Base-by-base conservation (phyloP, 2,113 vertebrate species). In the Pteruthius melanotis region DNA sequence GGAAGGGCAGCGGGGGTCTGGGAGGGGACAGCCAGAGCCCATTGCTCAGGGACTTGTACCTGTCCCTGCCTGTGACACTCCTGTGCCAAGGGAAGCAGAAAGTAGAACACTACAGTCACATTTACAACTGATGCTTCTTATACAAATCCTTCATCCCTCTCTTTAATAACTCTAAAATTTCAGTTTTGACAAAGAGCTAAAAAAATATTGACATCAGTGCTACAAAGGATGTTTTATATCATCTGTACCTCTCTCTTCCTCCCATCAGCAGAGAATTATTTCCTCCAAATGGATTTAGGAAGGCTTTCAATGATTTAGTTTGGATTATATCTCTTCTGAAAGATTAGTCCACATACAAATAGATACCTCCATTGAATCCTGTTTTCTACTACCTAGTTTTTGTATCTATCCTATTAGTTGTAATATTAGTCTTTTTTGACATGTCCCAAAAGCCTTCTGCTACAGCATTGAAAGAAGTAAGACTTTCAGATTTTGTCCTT, bases 21-120 rank as follows among this genome's bases (percentile, higher is more conserved):
- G 6, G 21, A 10, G 40, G 21, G 11, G 28, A 69, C 15, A 63
- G 28, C 7, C 75, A 77, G 69, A 85, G 47, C 31, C 39, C 28
- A 1, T 27, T 45, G 71, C 80, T 80, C 56, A 26, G 19, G 37
- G 13, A 30, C 50, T 35, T 2, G 3, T 6, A 59, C 27, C 49
- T 45, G 26, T 47, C 87, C 23, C 0, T 2, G 42, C 83, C 40
- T 18, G 35, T 2, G 4, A 16, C 1, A 37, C 13, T 37, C 44
- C 33, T 23, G 19, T 20, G 9, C 64, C 45, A 37, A 63, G 61
- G 26, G 50, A 78, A 85, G 66, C 52, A 23, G 69, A 72, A 75
- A 89, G 31, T 0, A 33, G 61, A 31, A 64, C 0, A 0, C 19
- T 42, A 18, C 13, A 37, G 37, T 10, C 49, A 33, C 22, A n/a